phyloP scores from a whole-genome alignment of 2,888 invertebrate genomes.

The Diogma glabrata region DNA sequence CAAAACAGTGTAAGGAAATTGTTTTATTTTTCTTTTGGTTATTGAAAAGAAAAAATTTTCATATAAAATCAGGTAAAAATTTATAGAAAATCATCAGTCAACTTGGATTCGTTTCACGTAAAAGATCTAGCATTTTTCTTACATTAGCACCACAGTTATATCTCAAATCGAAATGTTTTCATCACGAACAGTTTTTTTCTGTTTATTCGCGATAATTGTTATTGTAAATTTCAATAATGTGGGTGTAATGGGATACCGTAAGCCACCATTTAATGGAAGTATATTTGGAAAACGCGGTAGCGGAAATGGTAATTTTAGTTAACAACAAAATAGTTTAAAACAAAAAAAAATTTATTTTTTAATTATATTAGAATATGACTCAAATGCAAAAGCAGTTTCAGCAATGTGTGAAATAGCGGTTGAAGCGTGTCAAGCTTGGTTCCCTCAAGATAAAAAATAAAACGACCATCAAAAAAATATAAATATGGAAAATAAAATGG shows the following conservation, averaged over 20 bases:
- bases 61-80: conserved; percentile 8
- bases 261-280: conserved; percentile 88
- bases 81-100: conserved; percentile 3
- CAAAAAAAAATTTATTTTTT: no score
- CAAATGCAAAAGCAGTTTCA: conserved; percentile 54
- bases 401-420: conserved; percentile 76
- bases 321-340: no score
- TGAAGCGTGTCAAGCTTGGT: conserved; percentile 76
- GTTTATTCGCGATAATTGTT: conserved; percentile 20
- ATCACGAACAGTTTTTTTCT: background rate
- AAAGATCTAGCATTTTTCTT: no score
- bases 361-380: conserved; percentile 71
- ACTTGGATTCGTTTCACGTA: background rate
- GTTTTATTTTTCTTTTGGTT: no score
- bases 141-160: no score
- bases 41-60: no score
- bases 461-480: no score
- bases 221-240: conserved; percentile 27
- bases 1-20: no score
- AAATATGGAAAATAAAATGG: no score
- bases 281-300: conserved; percentile 77
- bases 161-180: background rate
- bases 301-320: conserved; percentile 30
- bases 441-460: conserved; percentile 39
- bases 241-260: conserved; percentile 65